Base-by-base conservation (phyloP, 2,888 invertebrate genomes). In the Siphlonurus alternatus region DNA sequence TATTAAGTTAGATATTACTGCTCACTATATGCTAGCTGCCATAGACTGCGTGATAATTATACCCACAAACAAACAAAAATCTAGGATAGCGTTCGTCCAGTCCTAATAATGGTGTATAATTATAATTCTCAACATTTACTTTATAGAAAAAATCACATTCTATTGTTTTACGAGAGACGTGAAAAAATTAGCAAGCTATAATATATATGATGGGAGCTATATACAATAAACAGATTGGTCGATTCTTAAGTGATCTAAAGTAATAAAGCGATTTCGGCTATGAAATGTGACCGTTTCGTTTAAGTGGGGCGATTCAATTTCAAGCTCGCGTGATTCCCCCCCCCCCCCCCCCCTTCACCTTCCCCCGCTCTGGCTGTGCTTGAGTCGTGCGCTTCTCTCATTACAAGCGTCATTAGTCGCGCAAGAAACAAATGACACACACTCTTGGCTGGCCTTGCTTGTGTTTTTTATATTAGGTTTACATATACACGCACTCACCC, bases 401-500 rank as follows among this genome's bases (percentile, higher is more conserved):
- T 77, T 77, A 76, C 74, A 76, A 74, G 77, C 72, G 74, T 76
- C 76, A 77, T 77, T 77, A 76, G 68, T 76, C 73, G 73, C 72
- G 71, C 73, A 73, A 74, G 75, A 75, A 75, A 76, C 76, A 76
- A 76, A 76, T 75, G 75, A 73, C 75, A 38, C 38, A 38, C 38
- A 38, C 38, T 38, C 38, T 38, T 38, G 7, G 38, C 38, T 38
- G 38, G 38, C 38, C 38, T 38, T 38, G 38, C 38, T 38, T 38
- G 38, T 38, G 38, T 38, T 38, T 38, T 38, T 38, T 38, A 38
- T 38, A 38, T 38, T 38, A 38, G 38, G 38, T 38, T 38, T 38
- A 38, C 38, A 38, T 38, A 38, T 38, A 38, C 38, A 38, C 38
- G 38, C 38, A 38, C 38, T 38, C 38, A 38, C 38, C 38, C 38